These are phyloP conservation scores for Chelonoidis abingdonii DNA, from an alignment of 2,113 vertebrate species.

Conservation along the genomic window DNA sequence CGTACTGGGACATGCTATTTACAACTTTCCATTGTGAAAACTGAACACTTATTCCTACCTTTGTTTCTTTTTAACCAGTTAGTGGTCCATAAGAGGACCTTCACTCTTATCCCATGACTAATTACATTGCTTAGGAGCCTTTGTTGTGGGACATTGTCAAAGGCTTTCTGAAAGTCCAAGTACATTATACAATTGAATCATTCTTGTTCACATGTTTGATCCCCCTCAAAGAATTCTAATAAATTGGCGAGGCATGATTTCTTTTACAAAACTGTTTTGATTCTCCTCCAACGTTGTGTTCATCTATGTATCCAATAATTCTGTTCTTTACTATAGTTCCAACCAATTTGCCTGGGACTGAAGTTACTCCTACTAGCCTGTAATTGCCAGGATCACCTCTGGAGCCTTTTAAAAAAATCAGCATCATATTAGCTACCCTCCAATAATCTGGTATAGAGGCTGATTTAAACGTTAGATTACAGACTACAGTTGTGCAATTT, in stretches of 20 bases:
- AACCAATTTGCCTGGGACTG: not conserved
- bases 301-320: not conserved
- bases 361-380: not conserved
- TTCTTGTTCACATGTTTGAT: not conserved
- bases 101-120: not conserved
- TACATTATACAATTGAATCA: too few species aligned
- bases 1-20: not conserved
- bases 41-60: not conserved
- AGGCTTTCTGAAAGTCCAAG: not conserved
- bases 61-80: not conserved
- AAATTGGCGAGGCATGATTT: not conserved
- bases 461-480: not conserved
- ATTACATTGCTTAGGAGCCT: not conserved
- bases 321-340: not conserved
- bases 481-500: not conserved
- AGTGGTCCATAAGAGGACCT: not conserved
- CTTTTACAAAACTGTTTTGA: not conserved
- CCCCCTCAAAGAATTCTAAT: not conserved
- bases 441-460: not conserved
- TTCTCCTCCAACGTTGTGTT: not conserved
- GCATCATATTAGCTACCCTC: not conserved
- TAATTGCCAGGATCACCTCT: not conserved
- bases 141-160: not conserved
- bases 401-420: not conserved
- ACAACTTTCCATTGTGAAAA: not conserved